Percentiles rank a stretch among this genome's conserved stretches.
These are phyloP conservation scores for Narcine bancroftii DNA, from an alignment of 2,113 vertebrate species.

Conservation along the genomic window DNA sequence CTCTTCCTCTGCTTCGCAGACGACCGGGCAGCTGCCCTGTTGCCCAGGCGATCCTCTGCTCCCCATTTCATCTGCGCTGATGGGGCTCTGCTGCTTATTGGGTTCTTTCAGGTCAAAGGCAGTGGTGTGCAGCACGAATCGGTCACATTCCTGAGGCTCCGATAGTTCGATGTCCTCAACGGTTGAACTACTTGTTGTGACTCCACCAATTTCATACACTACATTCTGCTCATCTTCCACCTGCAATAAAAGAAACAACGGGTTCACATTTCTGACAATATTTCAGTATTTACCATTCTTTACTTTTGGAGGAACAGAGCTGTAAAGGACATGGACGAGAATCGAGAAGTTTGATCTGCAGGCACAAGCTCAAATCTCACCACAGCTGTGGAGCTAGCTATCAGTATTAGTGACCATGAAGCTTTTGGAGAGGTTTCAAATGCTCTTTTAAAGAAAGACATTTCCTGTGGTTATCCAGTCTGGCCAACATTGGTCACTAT, in stretches of 20 bases:
- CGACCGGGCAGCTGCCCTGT: neutral
- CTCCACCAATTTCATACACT: neutral
- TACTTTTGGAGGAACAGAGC: no score
- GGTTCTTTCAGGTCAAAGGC: neutral
- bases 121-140: neutral
- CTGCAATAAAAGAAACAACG: neutral
- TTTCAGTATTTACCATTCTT: neutral
- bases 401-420: no score
- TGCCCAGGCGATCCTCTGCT: neutral
- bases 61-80: neutral
- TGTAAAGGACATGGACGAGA: no score
- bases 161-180: neutral
- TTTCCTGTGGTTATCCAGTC: no score
- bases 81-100: neutral
- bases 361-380: no score
- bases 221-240: neutral
- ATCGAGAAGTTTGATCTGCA: no score
- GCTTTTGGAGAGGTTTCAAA: no score
- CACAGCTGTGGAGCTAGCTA: no score
- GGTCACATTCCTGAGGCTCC: neutral
- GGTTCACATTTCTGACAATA: neutral
- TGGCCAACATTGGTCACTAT: no score
- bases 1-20: conserved; percentile 68
- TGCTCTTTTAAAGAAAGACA: no score
- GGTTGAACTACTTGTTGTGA: neutral